Evolutionary conservation across 2,797 vertebrate species (phyloP).

Genomic region (Podarcis siculus): DNA sequence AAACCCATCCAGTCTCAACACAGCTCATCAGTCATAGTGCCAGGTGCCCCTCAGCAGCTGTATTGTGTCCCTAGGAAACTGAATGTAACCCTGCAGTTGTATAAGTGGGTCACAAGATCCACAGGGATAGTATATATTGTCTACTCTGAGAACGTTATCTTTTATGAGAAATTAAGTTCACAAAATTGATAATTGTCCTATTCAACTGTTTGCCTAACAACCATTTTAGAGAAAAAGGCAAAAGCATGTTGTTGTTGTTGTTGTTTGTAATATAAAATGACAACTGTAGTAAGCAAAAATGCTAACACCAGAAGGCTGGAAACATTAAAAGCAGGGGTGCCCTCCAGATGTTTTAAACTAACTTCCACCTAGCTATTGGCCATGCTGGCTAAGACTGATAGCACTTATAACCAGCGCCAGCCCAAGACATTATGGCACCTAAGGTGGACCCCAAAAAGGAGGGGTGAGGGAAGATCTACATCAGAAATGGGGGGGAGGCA

Average conservation of each 20-base stretch:
- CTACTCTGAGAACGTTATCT: neutral
- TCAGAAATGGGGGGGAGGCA: too few relatives aligned
- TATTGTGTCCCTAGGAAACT: too few relatives aligned
- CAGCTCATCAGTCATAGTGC: neutral
- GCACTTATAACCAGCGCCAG: too few relatives aligned
- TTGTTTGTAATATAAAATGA: neutral
- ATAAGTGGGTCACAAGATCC: neutral
- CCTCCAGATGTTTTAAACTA: too few relatives aligned
- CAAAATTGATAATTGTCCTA: neutral
- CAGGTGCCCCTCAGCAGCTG: neutral
- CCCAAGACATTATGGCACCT: too few relatives aligned
- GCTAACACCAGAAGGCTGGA: slow-evolving; percentile 37
- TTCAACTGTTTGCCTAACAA: neutral
- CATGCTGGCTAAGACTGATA: too few relatives aligned
- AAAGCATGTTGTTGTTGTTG: neutral
- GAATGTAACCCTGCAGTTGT: neutral
- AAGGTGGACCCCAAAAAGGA: too few relatives aligned
- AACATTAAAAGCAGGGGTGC: neutral
- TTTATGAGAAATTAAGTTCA: neutral
- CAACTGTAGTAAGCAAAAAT: slow-evolving; percentile 40
- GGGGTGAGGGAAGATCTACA: too few relatives aligned
- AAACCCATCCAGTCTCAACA: neutral
- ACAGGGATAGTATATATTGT: neutral
- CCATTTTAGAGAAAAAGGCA: neutral
- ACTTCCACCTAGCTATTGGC: too few relatives aligned